A percentile compares a stretch with the other conserved stretches of the same genome.
These are phyloP conservation scores for Scyliorhinus canicula DNA, from an alignment of 2,797 vertebrate species.

Conservation along the genomic window DNA sequence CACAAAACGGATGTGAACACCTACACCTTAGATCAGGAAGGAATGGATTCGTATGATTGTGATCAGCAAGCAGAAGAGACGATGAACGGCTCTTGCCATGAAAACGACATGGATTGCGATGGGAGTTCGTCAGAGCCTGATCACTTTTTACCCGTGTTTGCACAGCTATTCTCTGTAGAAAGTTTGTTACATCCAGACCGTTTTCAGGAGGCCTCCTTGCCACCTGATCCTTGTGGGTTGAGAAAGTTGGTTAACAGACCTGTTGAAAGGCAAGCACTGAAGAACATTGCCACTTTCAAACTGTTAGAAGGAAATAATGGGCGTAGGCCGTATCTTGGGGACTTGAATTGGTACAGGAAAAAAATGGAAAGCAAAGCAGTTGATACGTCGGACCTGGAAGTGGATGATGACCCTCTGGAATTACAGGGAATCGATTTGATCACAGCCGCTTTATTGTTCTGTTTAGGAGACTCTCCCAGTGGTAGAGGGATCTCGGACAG, in stretches of 20 bases:
- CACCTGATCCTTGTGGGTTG: constrained; percentile 65
- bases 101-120: constrained; percentile 45
- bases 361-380: constrained; percentile 95
- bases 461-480: constrained; percentile 90
- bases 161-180: constrained; percentile 55
- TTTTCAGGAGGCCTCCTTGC: constrained; percentile 71
- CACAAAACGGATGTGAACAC: constrained; percentile 55
- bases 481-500: constrained; percentile 94
- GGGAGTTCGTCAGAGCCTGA: constrained; percentile 58
- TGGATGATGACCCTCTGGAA: constrained; percentile 89
- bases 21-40: constrained; percentile 49
- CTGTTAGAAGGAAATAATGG: constrained; percentile 55
- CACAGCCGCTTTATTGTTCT: constrained; percentile 92
- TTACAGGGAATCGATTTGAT: constrained; percentile 96
- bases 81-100: constrained; percentile 52
- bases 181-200: constrained; percentile 60
- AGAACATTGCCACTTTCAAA: constrained; percentile 75
- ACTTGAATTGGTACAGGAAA: constrained; percentile 72
- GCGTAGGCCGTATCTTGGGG: constrained; percentile 70
- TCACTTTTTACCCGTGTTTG: constrained; percentile 60
- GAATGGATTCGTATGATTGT: constrained; percentile 50
- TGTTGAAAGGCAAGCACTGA: constrained; percentile 72
- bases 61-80: constrained; percentile 52
- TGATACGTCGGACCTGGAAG: constrained; percentile 90
- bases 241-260: constrained; percentile 71